These are phyloP conservation scores for Gryllus bimaculatus DNA, from an alignment of 1,140 invertebrate genomes.

Conservation along the genomic window DNA sequence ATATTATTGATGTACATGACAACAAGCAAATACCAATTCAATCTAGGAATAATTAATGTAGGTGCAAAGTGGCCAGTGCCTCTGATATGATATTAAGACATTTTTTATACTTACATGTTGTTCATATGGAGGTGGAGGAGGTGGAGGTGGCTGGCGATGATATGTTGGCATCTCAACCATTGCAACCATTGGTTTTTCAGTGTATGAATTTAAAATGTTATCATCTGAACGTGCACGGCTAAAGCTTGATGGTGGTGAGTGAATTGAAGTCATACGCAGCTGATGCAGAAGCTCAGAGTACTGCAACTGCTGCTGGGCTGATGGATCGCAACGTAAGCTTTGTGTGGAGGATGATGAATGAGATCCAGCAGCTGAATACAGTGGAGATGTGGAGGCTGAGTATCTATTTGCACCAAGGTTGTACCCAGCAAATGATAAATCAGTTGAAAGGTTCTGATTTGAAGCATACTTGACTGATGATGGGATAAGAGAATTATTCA, in stretches of 20 bases:
- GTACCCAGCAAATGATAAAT: conserved; percentile 7
- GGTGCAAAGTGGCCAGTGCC: no score
- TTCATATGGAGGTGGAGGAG: conserved; percentile 57
- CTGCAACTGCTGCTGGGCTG: neutral
- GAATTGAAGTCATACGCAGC: neutral
- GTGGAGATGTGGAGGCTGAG: conserved; percentile 39
- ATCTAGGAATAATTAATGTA: neutral
- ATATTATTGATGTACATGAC: no score
- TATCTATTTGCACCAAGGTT: conserved; percentile 39
- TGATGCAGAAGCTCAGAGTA: neutral
- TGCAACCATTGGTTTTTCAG: conserved; percentile 22
- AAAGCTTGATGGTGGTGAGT: conserved; percentile 33
- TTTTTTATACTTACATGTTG: conserved; percentile 28
- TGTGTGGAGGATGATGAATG: conserved; percentile 37
- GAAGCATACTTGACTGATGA: conserved; percentile 28
- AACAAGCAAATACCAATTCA: no score
- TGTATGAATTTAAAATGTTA: conserved; percentile 59
- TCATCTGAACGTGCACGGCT: conserved; percentile 63
- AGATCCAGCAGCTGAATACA: conserved; percentile 40
- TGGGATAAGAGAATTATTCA: conserved; percentile 22
- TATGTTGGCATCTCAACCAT: conserved; percentile 44
- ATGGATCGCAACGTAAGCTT: conserved; percentile 40
- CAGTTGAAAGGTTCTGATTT: conserved; percentile 53
- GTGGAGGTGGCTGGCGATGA: conserved; percentile 58
- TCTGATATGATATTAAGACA: no score